These are phyloP conservation scores for Takifugu flavidus DNA, from an alignment of 2,113 vertebrate species.

Conservation along the genomic window DNA sequence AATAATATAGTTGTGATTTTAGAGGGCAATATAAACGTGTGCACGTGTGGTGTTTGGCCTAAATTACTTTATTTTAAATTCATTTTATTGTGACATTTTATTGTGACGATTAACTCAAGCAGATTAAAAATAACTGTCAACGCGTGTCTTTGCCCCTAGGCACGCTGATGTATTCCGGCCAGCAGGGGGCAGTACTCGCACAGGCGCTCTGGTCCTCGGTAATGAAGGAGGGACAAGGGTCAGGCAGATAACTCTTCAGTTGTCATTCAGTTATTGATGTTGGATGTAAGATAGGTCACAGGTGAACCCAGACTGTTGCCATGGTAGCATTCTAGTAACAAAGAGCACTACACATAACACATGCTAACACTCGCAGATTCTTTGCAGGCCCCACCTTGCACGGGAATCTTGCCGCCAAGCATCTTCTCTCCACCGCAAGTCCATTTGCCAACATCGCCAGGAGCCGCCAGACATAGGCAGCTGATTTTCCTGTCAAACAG, in stretches of 20 bases:
- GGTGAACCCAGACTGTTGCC: background rate
- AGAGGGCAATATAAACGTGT: too few species aligned
- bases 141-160: background rate
- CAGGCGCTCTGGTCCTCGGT: conserved; percentile 29
- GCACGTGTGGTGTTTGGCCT: too few species aligned
- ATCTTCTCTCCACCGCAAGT: conserved; percentile 24
- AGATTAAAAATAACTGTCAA: background rate
- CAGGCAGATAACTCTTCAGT: conserved; percentile 21
- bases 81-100: too few species aligned
- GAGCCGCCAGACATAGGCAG: conserved; percentile 18
- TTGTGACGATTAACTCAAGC: background rate
- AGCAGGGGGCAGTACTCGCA: conserved; percentile 41
- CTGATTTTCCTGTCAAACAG: conserved; percentile 50
- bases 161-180: conserved; percentile 18
- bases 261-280: conserved; percentile 4
- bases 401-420: conserved; percentile 47
- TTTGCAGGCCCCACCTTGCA: conserved; percentile 52
- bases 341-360: background rate
- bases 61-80: too few species aligned
- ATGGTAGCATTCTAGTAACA: too few species aligned
- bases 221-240: conserved; percentile 1
- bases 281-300: conserved; percentile 5
- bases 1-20: too few species aligned
- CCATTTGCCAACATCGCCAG: conserved; percentile 50
- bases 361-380: conserved; percentile 10